phyloP scores from a whole-genome alignment of 2,888 invertebrate species.

The Machimus atricapillus region DNA sequence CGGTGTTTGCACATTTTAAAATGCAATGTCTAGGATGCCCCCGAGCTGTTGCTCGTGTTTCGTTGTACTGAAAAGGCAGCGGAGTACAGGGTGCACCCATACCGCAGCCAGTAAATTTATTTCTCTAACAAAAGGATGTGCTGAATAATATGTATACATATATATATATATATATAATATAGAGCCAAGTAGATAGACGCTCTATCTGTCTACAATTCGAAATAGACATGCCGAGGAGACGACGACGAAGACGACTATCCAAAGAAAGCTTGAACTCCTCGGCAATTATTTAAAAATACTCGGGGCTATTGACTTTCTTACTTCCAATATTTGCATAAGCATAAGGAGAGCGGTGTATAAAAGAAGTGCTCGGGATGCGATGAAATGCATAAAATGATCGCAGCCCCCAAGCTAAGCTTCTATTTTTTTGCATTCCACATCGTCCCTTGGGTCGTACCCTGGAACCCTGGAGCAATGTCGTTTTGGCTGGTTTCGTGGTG shows the following conservation, averaged over 20 bases:
- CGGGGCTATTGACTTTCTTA: conserved; percentile 28
- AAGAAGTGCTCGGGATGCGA: conserved; percentile 26
- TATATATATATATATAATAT: not conserved
- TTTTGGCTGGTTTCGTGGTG: not conserved
- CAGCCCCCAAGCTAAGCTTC: not conserved
- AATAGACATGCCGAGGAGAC: not conserved
- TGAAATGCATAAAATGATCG: conserved; percentile 30
- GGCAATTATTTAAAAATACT: conserved; percentile 36
- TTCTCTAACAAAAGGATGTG: not conserved
- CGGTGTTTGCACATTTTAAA: conserved; percentile 36
- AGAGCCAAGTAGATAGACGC: not conserved
- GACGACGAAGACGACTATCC: not conserved
- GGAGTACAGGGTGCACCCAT: not conserved
- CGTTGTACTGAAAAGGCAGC: not conserved
- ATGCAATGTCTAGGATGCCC: conserved; percentile 20
- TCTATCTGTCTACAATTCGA: not conserved
- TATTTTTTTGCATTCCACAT: conserved; percentile 3
- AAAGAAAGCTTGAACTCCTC: conserved; percentile 25
- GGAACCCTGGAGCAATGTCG: not conserved
- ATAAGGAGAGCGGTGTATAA: not conserved
- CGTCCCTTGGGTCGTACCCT: not conserved
- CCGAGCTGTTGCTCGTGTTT: conserved; percentile 22
- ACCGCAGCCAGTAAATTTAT: not conserved
- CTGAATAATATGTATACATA: too few relatives aligned
- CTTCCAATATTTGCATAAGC: conserved; percentile 35